Evolutionary conservation across 2,113 vertebrate genomes (phyloP).

Genomic region (Eulacestoma nigropectus): DNA sequence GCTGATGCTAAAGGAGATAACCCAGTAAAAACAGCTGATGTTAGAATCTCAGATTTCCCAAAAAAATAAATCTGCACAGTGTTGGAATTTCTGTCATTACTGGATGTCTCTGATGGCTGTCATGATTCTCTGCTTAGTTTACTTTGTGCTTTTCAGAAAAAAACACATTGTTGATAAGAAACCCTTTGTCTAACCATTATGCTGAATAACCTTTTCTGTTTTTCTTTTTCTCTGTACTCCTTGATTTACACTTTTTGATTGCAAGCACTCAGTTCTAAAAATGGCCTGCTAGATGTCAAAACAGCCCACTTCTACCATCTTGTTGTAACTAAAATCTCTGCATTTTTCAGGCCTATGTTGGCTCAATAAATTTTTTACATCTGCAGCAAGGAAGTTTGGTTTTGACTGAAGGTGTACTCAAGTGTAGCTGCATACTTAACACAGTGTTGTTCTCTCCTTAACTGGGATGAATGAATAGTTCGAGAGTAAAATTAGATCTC

Average conservation of each 20-base stretch:
- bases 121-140: background rate
- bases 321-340: background rate
- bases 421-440: background rate
- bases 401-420: background rate
- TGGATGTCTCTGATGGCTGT: background rate
- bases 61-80: background rate
- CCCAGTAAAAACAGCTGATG: background rate
- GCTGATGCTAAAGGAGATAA: constrained; percentile 19
- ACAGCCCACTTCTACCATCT: background rate
- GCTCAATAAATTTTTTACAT: background rate
- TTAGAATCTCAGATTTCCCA: background rate
- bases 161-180: background rate
- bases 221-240: background rate
- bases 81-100: background rate
- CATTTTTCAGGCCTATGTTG: background rate
- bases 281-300: background rate
- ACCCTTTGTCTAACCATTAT: background rate
- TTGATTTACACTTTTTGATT: background rate
- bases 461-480: background rate
- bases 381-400: background rate
- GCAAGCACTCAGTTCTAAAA: background rate
- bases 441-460: background rate
- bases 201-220: background rate
- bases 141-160: background rate
- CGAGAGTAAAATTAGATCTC: background rate